Evolutionary conservation across 2,113 vertebrate genomes (phyloP), one percentile per base, ranked within the genome.

Genomic region (Zapus hudsonius): DNA sequence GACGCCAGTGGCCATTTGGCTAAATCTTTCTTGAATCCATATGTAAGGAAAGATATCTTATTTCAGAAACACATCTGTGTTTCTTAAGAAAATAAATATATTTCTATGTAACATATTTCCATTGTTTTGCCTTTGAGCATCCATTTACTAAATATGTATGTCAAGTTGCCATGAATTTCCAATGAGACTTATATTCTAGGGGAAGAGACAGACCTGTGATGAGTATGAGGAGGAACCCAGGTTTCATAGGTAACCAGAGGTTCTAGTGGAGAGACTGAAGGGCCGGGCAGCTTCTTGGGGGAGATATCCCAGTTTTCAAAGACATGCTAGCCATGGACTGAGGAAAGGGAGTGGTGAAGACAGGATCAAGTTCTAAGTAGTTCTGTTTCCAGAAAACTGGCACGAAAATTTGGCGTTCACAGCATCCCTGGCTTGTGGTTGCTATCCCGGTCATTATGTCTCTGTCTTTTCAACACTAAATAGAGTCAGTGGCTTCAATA

Each of bases 391-490:
- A 92, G 83, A 90, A 81, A 20, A 7, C 36, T 72, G 73, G 69
- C 80, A 76, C 57, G 44, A 61, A 69, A n/a, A 52, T 16, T 47
- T 64, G 93, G 70, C 59, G 52, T 59, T 76, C 75, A 44, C 36
- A 83, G 59, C n/a, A 80, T 92, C 70, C 38, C 63, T 92, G 88
- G 13, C 72, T 93, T 59, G 0, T 64, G 87, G 40, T 38, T 80
- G 29, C 38, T 84, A 47, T 36, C 91, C 74, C 67, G 75, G 83
- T 92, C 74, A 95, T 94, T 89, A 64, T 40, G 92, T 29, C 9
- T 29, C 61, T 67, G 55, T 76, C 80, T 86, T 87, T 72, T 67
- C 59, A 92, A 36, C 79, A 88, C 82, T 92, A 78, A 69, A 25
- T 85, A 85, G 64, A 23, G 63, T 59, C 59, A 90, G 47, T 59